Evolutionary conservation across 2,797 vertebrate species (phyloP).

Genomic region (Coendou prehensilis): DNA sequence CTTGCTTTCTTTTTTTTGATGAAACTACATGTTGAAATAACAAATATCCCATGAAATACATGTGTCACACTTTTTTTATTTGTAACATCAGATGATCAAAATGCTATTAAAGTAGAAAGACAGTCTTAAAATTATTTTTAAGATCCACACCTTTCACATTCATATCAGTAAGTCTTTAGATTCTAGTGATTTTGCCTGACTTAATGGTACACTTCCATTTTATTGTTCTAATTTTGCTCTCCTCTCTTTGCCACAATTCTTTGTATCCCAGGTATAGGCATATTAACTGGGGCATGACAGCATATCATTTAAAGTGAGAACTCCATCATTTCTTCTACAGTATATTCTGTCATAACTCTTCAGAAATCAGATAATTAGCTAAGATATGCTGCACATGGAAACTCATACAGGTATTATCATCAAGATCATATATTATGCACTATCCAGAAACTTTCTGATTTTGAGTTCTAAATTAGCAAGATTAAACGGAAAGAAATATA

Average conservation of each 20-base stretch:
- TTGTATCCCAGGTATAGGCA: background rate
- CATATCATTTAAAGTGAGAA: background rate
- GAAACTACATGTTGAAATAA: background rate
- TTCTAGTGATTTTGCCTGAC: background rate
- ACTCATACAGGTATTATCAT: background rate
- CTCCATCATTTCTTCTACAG: background rate
- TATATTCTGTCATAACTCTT: background rate
- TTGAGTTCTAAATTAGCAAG: constrained; percentile 7
- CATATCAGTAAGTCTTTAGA: background rate
- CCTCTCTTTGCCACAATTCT: background rate
- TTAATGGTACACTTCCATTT: background rate
- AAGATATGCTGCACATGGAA: background rate
- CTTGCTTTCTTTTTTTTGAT: background rate
- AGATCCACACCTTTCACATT: background rate
- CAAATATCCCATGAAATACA: background rate
- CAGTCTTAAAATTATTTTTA: background rate
- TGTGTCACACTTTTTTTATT: background rate
- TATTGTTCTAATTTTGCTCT: background rate
- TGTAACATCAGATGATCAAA: background rate
- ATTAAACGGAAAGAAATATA: constrained; percentile 19
- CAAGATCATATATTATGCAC: background rate
- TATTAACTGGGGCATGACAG: background rate
- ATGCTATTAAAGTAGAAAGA: background rate
- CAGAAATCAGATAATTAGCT: background rate
- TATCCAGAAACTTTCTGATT: background rate